Evolutionary conservation across 2,113 vertebrate genomes (phyloP).

Genomic region (Petaurus breviceps): DNA sequence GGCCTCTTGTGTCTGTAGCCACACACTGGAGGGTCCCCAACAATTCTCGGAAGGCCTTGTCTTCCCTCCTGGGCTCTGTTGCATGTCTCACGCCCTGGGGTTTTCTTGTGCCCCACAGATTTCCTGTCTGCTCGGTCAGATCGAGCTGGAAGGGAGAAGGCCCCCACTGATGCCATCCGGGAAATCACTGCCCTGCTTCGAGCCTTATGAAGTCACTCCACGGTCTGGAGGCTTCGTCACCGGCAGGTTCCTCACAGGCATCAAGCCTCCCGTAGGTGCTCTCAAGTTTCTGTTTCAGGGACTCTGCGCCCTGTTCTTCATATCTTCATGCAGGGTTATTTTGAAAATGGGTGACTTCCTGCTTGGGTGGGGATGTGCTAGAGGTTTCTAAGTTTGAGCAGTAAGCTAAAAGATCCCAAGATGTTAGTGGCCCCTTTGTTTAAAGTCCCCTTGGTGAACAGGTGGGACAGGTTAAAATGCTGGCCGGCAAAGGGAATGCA

Average conservation of each 20-base stretch:
- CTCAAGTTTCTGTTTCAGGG: background rate
- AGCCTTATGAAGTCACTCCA: conserved; percentile 93
- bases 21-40: too few species aligned
- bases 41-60: background rate
- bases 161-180: conserved; percentile 98
- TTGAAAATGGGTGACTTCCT: background rate
- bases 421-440: too few species aligned
- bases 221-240: conserved; percentile 95
- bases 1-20: too few species aligned
- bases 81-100: too few species aligned
- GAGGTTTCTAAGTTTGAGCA: too few species aligned
- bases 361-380: too few species aligned
- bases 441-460: too few species aligned
- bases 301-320: background rate
- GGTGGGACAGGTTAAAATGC: too few species aligned
- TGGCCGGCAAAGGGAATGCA: too few species aligned
- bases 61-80: too few species aligned
- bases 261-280: conserved; percentile 91
- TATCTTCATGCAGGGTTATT: background rate
- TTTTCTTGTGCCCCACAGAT: conserved; percentile 85
- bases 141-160: conserved; percentile 96
- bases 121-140: conserved; percentile 97
- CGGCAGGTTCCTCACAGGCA: conserved; percentile 97
- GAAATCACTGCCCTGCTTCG: conserved; percentile 96
- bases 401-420: too few species aligned